These are phyloP conservation scores for Cosmia pyralina DNA, from an alignment of 2,888 invertebrate genomes.

Conservation along the genomic window DNA sequence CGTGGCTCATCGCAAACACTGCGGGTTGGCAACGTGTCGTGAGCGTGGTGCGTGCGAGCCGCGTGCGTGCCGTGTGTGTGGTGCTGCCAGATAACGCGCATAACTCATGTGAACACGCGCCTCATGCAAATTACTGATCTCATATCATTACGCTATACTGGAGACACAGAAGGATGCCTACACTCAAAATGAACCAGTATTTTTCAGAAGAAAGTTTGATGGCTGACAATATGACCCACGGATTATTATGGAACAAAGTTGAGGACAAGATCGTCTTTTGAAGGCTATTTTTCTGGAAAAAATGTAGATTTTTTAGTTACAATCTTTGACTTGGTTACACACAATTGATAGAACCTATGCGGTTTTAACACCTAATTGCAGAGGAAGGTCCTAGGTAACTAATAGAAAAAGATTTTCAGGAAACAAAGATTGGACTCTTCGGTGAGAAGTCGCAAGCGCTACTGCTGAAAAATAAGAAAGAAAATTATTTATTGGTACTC, in stretches of 20 bases:
- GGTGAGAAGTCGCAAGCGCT: no score
- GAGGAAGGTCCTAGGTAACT: neutral
- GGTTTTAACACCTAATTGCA: neutral
- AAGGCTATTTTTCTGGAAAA: neutral
- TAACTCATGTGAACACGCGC: conserved; percentile 5
- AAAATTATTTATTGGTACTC: no score
- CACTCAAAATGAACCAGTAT: neutral
- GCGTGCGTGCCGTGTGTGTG: no score
- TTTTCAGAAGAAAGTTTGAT: neutral
- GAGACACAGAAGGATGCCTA: conserved; percentile 23
- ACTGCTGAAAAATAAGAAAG: no score
- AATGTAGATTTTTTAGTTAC: neutral
- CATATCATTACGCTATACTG: neutral
- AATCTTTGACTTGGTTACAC: neutral
- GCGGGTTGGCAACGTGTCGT: neutral
- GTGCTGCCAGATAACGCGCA: neutral
- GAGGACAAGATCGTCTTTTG: no score
- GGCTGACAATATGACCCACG: no score
- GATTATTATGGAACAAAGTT: neutral
- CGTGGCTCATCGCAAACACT: conserved; percentile 13
- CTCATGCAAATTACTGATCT: conserved; percentile 72
- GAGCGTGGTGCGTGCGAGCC: neutral
- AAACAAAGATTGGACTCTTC: neutral
- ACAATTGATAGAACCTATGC: neutral
- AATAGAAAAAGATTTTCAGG: neutral